Evolutionary conservation across 53 echinoderm and acorn worm genomes (phyloP), one percentile per base, ranked within the genome.

Genomic region (Echinarachnius parma): DNA sequence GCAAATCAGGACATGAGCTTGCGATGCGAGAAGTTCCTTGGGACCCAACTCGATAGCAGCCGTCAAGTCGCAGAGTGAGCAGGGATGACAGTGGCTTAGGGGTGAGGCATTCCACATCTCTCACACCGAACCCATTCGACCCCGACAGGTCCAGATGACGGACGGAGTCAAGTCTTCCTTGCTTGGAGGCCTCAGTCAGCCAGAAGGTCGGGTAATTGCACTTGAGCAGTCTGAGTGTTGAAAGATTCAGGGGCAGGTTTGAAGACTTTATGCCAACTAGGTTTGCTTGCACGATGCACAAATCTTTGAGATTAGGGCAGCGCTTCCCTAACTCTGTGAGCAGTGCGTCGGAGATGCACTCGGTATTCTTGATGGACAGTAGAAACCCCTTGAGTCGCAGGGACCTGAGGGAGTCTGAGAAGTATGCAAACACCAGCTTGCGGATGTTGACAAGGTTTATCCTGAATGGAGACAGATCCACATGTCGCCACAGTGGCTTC

Each of bases 371-470:
- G 39, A 87, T 46, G 19, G 87, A 87, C 20, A 64, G 9, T 28
- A 78, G 31, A 32, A 87, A 87, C 3, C 87, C 87, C 4, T 13
- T 19, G 3, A 87, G 64, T 16, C 28, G 31, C 21, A 87, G 75
- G 10, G 78, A 63, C 19, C 27, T 39, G 15, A 87, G 63, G 31
- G 78, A 69, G 34, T 81, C 77, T 14, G 77, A 77, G 74, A 78
- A 87, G 82, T 87, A 81, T 52, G 62, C 70, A 59, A 82, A 60
- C 20, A 82, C 57, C 16, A 87, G 34, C 67, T 87, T 87, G 77
- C 87, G 77, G 3, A 83, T 71, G 22, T 61, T 54, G 48, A 54
- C 61, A 10, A 82, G 77, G 62, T 59, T 63, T 30, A 87, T 28
- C 21, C 59, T 62, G 39, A 47, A 78, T 8, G 61, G 47, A 28